Base-by-base conservation (phyloP, 2,888 invertebrate genomes). In the Mantis religiosa region DNA sequence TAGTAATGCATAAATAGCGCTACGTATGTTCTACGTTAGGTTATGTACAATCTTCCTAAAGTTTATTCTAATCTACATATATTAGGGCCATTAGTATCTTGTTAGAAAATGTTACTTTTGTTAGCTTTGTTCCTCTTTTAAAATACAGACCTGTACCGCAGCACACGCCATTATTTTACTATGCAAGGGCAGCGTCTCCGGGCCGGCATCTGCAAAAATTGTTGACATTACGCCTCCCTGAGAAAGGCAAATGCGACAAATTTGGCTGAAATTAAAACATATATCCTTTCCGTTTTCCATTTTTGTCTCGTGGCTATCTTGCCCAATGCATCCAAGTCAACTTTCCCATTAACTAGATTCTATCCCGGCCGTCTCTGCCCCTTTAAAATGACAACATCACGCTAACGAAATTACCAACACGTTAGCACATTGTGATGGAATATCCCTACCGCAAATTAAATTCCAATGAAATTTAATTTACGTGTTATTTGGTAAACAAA, bases 201-300 rank as follows among this genome's bases (percentile, higher is more conserved):
- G 94, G 91, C 94, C 94, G 90, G 94, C 93, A 90, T 94, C 94
- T 91, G 95, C 95, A 92, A 95, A 96, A 92, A 96, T 95, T 88
- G 96, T 95, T 90, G 95, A 93, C 93, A 95, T 94, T 91, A 95
- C 94, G 88, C 95, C 94, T 91, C 95, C 95, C 92, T 95, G 94
- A 91, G 94, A 94, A 91, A 96, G 93, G 92, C 96, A 96, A 90
- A 96, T 93, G 71, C 96, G 94, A 93, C 96, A 96, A 89, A 96
- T 94, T 88, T 91, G 90, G 86, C 91, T 89, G 85, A 91, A 89
- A 90, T 91, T 89, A 41, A 90, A 87, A 47, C 88, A 88, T 87
- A 88, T 90, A 83, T 87, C 88, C 88, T 87, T 86, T 14, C 54
- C 87, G 15, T 71, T 89, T 83, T 89, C 86, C 89, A 86, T 86